phyloP scores from a whole-genome alignment of 2,797 vertebrate genomes.

The Pseudomugil gertrudae region DNA sequence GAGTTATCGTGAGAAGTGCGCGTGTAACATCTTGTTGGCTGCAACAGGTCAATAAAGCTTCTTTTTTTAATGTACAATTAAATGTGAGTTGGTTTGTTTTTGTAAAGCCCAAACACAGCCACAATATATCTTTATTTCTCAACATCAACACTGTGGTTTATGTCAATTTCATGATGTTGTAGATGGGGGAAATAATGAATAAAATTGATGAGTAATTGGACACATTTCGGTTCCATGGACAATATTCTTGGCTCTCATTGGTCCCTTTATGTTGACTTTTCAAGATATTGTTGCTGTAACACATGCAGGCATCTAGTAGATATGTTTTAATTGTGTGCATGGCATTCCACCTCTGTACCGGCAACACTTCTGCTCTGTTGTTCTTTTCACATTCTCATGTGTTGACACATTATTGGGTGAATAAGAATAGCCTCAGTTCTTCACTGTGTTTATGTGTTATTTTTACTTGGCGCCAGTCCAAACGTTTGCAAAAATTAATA shows the following conservation, averaged over 20 bases:
- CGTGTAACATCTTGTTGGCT: too few species aligned
- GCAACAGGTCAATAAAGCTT: too few species aligned
- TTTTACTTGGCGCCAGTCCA: constrained; percentile 5
- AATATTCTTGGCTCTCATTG: background rate
- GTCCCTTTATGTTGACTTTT: background rate
- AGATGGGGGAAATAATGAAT: constrained; percentile 1
- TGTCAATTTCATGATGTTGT: background rate
- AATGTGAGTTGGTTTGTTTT: too few species aligned
- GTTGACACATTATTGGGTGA: constrained; percentile 12
- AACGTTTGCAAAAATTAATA: background rate
- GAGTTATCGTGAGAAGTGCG: too few species aligned
- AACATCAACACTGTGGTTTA: too few species aligned
- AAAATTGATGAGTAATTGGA: constrained; percentile 7
- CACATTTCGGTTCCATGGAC: constrained; percentile 11
- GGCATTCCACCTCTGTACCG: constrained; percentile 7
- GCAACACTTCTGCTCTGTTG: background rate
- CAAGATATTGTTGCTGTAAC: background rate
- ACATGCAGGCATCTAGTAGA: constrained; percentile 46
- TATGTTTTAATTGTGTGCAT: constrained; percentile 8
- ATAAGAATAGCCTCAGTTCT: constrained; percentile 17
- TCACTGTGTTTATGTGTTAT: constrained; percentile 8
- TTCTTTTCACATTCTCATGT: constrained; percentile 17
- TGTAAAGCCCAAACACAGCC: too few species aligned
- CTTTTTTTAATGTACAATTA: too few species aligned
- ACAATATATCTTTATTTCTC: too few species aligned